Percentiles rank a stretch among this genome's conserved stretches.
Evolutionary conservation across 2,113 vertebrate species (phyloP).

Genomic region (Rhea pennata): DNA sequence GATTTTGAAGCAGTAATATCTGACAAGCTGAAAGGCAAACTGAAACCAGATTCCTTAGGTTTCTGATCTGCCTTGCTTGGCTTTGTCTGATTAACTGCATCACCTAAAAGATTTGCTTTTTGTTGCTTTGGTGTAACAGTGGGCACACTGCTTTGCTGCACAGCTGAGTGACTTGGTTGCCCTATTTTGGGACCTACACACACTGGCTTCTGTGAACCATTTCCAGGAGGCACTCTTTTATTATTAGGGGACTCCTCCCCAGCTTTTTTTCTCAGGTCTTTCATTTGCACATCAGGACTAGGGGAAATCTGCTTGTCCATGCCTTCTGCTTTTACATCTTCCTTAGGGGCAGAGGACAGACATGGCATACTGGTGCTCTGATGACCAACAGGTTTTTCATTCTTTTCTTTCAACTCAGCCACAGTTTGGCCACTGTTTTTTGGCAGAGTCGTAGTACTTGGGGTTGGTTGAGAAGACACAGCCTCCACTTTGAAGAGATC

Average conservation of each 20-base stretch:
- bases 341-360: neutral
- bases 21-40: conserved; percentile 79
- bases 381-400: neutral
- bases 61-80: conserved; percentile 67
- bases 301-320: neutral
- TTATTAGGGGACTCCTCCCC: neutral
- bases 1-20: conserved; percentile 50
- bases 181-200: neutral
- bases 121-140: neutral
- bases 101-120: neutral
- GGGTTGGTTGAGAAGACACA: conserved; percentile 63
- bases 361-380: neutral
- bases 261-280: neutral
- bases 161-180: neutral
- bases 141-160: neutral
- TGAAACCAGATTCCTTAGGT: conserved; percentile 75
- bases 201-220: neutral
- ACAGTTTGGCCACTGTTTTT: neutral
- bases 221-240: conserved; percentile 1
- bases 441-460: neutral
- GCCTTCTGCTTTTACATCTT: conserved; percentile 17
- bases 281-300: conserved; percentile 6
- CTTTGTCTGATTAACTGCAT: conserved; percentile 8
- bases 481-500: conserved; percentile 84
- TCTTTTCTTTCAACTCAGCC: neutral